Base-by-base conservation (phyloP, 2,888 invertebrate genomes). In the Sycophila texana region DNA sequence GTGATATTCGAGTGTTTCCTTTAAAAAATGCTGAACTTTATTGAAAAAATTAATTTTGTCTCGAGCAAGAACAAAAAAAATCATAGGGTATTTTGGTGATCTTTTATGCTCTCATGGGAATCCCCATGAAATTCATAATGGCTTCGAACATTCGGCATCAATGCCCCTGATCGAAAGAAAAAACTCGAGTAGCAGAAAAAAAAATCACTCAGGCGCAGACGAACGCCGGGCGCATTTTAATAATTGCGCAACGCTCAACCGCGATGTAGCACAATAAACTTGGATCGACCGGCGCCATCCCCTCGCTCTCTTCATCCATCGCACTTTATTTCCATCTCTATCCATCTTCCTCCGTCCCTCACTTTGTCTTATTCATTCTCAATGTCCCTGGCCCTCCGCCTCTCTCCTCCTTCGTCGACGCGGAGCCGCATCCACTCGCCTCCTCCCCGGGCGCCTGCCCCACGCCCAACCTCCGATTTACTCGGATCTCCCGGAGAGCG, bases 281-380 rank as follows among this genome's bases (percentile, higher is more conserved):
- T 65, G 30, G 12, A 68, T 65, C 80, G 39, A 71, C 58, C 61
- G 53, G 49, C 30, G n/a, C 53, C n/a, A 5, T 55, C 20, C 73
- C 39, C 18, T 26, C 39, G 20, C 66, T 74, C 58, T 60, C 22
- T 13, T 60, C 58, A 39, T 76, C 65, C 30, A 47, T 63, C 58
- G 30, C 39, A 39, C 57, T 66, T 20, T 66, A 58, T 72, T 66
- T 77, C 77, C 66, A 71, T 77, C 65, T 65, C 71, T 65, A 47
- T 71, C 71, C 18, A 18, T 77, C 71, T 65, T 66, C 57, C 58
- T 72, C 65, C 22, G 57, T 13, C 65, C 49, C 76, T 65, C 71
- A 72, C 66, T 66, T 77, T 77, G 58, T 72, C 72, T 77, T 66
- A 66, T 71, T 77, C 71, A 66, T 77, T 66, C 71, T 30, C 63